Base-by-base conservation (phyloP, 2,113 vertebrate genomes). In the Xiphorhynchus elegans region DNA sequence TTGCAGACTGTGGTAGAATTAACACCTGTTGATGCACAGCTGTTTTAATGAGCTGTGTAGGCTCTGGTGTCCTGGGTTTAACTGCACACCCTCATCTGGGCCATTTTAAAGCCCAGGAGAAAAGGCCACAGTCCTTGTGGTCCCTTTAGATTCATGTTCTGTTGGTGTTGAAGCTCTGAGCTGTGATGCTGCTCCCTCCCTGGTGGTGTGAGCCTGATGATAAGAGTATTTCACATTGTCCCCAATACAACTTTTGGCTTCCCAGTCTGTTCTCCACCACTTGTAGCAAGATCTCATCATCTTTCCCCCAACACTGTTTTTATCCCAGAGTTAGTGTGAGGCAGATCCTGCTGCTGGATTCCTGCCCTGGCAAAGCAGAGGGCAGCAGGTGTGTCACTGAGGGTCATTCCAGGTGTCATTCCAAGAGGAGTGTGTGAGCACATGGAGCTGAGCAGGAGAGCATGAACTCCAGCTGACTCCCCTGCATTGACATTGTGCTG, bases 361-460 rank as follows among this genome's bases (percentile, higher is more conserved):
- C 23, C 20, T 11, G n/a, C n/a, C n/a, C 39, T 24, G 39, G 31
- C 24, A 15, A 49, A 44, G 31, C 28, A 7, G 53, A 28, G 81
- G 26, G 64, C 46, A 35, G 66, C 20, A 58, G 7, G 53, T n/a
- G 26, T 7, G 24, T 14, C 47, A n/a, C 23, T 13, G 56, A 37
- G 31, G 29, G 8, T 53, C 2, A 2, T 63, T 79, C 55, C 46
- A 26, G n/a, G 25, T 24, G 24, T 13, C 13, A 50, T 50, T 50
- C 74, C 49, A 46, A 13, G 25, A 17, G 0, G 4, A 68, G 7
- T 1, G 0, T 31, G 18, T 33, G 42, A n/a, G 39, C 4, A 0
- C 10, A 5, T 4, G 37, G 49, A 70, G 31, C 29, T 64, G 67
- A 80, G 74, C 44, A n/a, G 42, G 44, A 66, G 37, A 37, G 16